Conservation (phyloP, 1,140 invertebrate species). For the Drosophila persimilis region DNA sequence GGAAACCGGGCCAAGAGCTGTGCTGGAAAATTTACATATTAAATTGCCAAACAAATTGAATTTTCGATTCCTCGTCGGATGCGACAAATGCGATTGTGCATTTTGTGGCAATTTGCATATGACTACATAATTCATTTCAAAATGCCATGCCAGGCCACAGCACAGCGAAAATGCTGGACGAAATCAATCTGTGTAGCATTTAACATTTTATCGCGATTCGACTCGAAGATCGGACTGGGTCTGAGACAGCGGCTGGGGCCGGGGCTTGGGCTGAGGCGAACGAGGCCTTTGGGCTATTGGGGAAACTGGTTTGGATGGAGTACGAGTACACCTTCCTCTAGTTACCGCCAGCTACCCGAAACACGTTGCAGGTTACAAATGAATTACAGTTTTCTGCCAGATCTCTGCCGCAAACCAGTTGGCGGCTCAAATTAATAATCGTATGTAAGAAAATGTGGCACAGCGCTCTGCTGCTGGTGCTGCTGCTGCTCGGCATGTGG, state of each 20-base stretch:
- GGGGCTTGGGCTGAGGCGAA: neutral
- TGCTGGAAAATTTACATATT: conserved; percentile 19
- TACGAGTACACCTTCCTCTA: conserved; percentile 1
- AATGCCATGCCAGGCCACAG: conserved; percentile 26
- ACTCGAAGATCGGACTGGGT: conserved; percentile 6
- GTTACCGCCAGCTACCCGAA: conserved; percentile 16
- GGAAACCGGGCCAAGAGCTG: conserved; percentile 15
- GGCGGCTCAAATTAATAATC: conserved; percentile 73
- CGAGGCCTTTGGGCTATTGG: conserved; percentile 61
- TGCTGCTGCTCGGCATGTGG: conserved; percentile 48
- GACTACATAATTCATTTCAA: conserved; percentile 53
- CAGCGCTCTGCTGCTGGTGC: conserved; percentile 33
- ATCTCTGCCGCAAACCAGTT: conserved; percentile 63
- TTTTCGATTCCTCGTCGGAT: conserved; percentile 10
- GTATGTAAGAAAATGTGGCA: conserved; percentile 60
- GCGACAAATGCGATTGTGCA: conserved; percentile 49
- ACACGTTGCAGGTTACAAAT: conserved; percentile 74
- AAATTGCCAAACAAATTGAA: conserved; percentile 38
- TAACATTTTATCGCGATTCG: conserved; percentile 59
- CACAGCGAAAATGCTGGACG: conserved; percentile 30
- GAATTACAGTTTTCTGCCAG: conserved; percentile 60
- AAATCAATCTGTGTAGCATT: conserved; percentile 77
- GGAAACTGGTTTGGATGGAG: conserved; percentile 54
- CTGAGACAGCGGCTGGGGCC: too few species aligned
- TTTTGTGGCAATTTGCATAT: conserved; percentile 54